These are phyloP conservation scores for Hoplostethus mediterraneus DNA, from an alignment of 2,797 vertebrate species.

Conservation along the genomic window DNA sequence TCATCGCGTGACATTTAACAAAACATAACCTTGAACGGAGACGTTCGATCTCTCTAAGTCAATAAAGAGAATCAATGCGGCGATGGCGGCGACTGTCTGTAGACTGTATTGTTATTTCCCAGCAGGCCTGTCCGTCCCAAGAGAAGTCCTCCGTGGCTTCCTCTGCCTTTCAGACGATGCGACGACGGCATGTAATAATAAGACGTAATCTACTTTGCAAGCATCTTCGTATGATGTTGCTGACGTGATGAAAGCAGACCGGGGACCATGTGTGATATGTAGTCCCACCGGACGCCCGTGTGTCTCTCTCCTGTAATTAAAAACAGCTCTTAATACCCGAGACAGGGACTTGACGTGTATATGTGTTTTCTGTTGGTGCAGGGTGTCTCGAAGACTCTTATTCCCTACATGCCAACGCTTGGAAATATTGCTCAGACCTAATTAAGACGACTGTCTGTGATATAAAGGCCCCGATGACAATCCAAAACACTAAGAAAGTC, in stretches of 20 bases:
- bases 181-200: neutral
- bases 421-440: conserved; percentile 19
- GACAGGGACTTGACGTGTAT: conserved; percentile 34
- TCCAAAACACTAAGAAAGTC: neutral
- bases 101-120: conserved; percentile 53
- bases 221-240: conserved; percentile 21
- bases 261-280: conserved; percentile 26
- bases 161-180: conserved; percentile 13
- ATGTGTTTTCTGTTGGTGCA: conserved; percentile 26
- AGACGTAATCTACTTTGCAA: conserved; percentile 30
- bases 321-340: conserved; percentile 40
- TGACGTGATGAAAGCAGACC: conserved; percentile 36
- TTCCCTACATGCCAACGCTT: conserved; percentile 21
- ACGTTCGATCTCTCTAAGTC: conserved; percentile 43
- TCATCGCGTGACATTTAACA: conserved; percentile 46
- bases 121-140: conserved; percentile 34
- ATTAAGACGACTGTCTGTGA: conserved; percentile 32
- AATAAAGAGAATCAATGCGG: conserved; percentile 59
- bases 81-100: conserved; percentile 11
- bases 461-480: conserved; percentile 17
- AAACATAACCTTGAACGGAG: conserved; percentile 27
- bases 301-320: conserved; percentile 58
- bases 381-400: conserved; percentile 16
- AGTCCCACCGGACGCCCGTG: conserved; percentile 33
- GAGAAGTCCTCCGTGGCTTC: conserved; percentile 28